Percentiles rank a stretch among this genome's conserved stretches.
Conservation (phyloP, 2,888 invertebrate genomes). For the Apotomis capreana region DNA sequence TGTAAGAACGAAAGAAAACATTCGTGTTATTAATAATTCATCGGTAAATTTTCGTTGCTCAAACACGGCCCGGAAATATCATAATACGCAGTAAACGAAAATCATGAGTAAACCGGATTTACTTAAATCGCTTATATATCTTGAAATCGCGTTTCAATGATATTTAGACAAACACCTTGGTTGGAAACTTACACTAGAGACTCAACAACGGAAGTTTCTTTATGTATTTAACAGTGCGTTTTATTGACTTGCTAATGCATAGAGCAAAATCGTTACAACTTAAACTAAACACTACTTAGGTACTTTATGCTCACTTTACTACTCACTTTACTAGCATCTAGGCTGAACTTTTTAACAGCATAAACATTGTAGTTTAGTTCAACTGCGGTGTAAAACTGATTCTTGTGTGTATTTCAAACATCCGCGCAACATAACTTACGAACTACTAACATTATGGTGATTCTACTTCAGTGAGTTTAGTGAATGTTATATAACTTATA, state of each 20-base stretch:
- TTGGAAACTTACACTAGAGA: too few species aligned
- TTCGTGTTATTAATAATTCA: not conserved
- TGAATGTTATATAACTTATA: conserved; percentile 4
- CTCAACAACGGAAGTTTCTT: too few species aligned
- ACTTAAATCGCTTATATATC: too few species aligned
- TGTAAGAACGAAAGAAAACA: not conserved
- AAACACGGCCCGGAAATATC: not conserved
- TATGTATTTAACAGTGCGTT: too few species aligned
- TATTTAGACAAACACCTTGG: too few species aligned
- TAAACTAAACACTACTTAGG: not conserved
- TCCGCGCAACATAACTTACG: conserved; percentile 2
- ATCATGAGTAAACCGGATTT: too few species aligned
- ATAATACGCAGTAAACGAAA: too few species aligned
- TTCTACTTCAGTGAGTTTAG: conserved; percentile 13
- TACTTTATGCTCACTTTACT: not conserved
- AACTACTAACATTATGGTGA: not conserved
- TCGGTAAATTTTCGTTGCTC: not conserved
- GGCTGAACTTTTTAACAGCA: not conserved
- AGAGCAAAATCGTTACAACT: not conserved
- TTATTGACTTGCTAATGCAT: too few species aligned
- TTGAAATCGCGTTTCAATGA: too few species aligned
- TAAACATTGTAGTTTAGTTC: conserved; percentile 2
- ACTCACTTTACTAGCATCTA: not conserved
- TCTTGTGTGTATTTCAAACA: conserved; percentile 6
- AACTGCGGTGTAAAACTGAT: conserved; percentile 4